Evolutionary conservation across 2,113 vertebrate genomes (phyloP), one percentile per base, ranked within the genome.

Genomic region (Oreochromis aureus): DNA sequence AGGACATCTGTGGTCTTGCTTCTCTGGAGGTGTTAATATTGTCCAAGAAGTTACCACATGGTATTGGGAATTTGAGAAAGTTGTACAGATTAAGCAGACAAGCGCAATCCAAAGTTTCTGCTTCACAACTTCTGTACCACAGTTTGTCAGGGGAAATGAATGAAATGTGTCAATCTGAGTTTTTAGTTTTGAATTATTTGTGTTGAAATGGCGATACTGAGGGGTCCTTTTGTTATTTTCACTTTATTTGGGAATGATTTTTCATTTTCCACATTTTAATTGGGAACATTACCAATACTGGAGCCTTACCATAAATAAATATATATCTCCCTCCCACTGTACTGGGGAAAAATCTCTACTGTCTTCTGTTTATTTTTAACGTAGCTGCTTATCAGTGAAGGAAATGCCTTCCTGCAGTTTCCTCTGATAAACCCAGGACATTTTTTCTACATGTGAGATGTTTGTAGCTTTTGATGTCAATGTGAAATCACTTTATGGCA

Each of bases 11-110:
- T 91, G 98, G 98, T 56, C 97, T 99, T 7, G 97, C 97, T 84
- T 99, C 98, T 85, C 96, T 99, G 34, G 99, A 99, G 99, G 98
- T 99, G 94, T 97, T 99, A 89, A 98, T 99, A 92, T 95, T 99
- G 95, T 99, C 98, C 80, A 98, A 98, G 96, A 99, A 98, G 94
- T 96, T 99, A 91, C 98, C 99, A 1, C 98, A 99, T 89, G 98
- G 99, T 91, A 98, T 99, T 95, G 98, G 99, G 63, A 99, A 99
- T 91, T 95, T 99, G 55, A 96, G 98, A 89, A 99, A 99, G 93
- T 96, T 86, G 71, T 83, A 19, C 5, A 71, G 30, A 61, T 76
- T 71, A 30, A 30, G 53, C 30, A 24, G 48, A 48, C 24, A 18
- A 36, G 10, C 48, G 12, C 30, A 55, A 53, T 56, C 8, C 27